Base-by-base conservation (phyloP, 2,113 vertebrate species). In the Lasiurus cinereus region DNA sequence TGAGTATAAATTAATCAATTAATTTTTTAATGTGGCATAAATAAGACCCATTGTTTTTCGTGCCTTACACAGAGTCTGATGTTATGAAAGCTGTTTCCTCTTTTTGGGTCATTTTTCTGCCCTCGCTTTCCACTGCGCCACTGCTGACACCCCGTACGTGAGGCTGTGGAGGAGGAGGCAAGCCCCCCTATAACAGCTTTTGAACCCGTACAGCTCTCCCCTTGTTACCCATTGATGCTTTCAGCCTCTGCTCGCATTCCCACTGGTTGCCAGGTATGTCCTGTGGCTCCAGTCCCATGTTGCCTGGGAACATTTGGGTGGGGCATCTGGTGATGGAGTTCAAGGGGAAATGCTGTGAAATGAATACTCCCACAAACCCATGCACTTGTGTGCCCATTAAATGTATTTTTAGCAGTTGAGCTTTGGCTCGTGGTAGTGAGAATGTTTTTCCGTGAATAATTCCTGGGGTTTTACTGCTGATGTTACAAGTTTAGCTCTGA, bases 381-480 rank as follows among this genome's bases (percentile, higher is more conserved):
- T 48, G 36, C 4, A 8, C 83, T 77, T 79, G 46, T 43, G 70
- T 64, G 70, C 83, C 48, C 29, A 3, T 36, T 48, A 11, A 29
- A 29, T 66, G 2, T 85, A 46, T 79, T 91, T 70, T 96, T 83
- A 96, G 94, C 62, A 50, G 9, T 33, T 78, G 89, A 90, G 54
- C 78, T 90, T 62, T 69, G 89, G 62, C 85, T 88, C 72, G 56
- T 39, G 66, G 70, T 77, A 46, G 43, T 95, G 86, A 95, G 76
- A 59, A 66, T 92, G 52, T 67, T 95, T 96, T 96, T 95, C 93
- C 83, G n/a, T 54, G 78, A 94, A 79, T 91, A 92, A 78, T 70
- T 92, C 91, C 90, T 83, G 54, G 50, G 8, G 46, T 96, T 90
- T 93, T 92, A 59, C 66, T 89, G 52, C 48, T 83, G 48, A 87